phyloP scores from a whole-genome alignment of 2,888 invertebrate species.

The Epinotia demarniana region DNA sequence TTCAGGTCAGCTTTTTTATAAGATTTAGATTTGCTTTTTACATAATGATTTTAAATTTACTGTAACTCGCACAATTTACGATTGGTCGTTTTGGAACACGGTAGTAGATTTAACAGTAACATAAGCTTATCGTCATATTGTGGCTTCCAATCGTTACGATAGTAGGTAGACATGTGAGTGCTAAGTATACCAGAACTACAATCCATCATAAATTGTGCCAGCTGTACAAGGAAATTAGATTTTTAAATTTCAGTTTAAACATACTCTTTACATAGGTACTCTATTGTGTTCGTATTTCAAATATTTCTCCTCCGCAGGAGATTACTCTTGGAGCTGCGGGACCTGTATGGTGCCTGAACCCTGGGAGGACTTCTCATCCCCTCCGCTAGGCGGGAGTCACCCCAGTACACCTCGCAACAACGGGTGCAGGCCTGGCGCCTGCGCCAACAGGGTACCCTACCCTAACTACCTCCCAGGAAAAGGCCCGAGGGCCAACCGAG shows the following conservation, averaged over 20 bases:
- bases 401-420: conserved; percentile 72
- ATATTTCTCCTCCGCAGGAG: conserved; percentile 61
- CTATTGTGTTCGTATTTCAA: background rate
- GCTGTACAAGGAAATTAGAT: background rate
- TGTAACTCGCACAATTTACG: no score
- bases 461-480: conserved; percentile 67
- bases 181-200: no score
- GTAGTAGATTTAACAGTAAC: no score
- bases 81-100: no score
- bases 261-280: background rate
- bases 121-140: no score
- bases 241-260: background rate
- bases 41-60: background rate
- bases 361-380: conserved; percentile 70
- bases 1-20: conserved; percentile 27
- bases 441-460: conserved; percentile 63
- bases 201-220: no score
- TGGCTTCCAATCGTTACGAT: no score
- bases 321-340: conserved; percentile 70
- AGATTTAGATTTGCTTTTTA: background rate
- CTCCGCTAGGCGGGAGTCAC: conserved; percentile 64
- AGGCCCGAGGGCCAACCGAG: conserved; percentile 62
- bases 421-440: conserved; percentile 73
- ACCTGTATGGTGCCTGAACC: conserved; percentile 69
- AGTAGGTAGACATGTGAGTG: no score